Base-by-base conservation (phyloP, 2,797 vertebrate species). In the Ctenochaetus hawaiiensis region DNA sequence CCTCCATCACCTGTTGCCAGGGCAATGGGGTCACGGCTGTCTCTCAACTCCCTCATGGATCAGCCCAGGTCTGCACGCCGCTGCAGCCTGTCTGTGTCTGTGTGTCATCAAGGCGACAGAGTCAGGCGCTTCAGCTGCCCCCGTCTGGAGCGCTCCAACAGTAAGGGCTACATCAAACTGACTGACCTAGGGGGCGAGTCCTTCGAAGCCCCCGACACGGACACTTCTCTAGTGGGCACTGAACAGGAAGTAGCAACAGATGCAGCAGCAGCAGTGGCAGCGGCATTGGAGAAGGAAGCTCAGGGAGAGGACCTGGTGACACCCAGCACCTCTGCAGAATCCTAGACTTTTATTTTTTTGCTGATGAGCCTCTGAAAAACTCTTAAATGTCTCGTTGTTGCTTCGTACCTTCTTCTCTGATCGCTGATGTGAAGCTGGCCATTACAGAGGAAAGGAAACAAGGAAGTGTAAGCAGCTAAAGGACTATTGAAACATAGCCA, bases 141-240 rank as follows among this genome's bases (percentile, higher is more conserved):
- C 47, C 96, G 93, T 39, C 93, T 96, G 80, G 97, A 97, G 76
- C 96, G 95, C 70, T 95, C 93, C 49, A 96, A 96, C 95, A 97
- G 96, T 93, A 98, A 97, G 96, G 97, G 97, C 96, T 98, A 99
- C 94, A 95, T 95, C 82, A 97, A 96, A 62, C 94, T 98, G 87
- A 93, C 93, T 81, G 96, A 97, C 77, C 86, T 95, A 81, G 94
- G 95, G 41, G 96, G 96, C 66, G 96, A 98, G 87, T 98, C 97
- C 65, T 93, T 96, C 83, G 96, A 97, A 87, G 96, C 96, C 18
- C 86, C 96, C 18, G 94, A 95, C 85, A 90, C 92, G 37, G 91
- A 93, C 64, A 65, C 87, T 66, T 91, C 87, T 84, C 81, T 91
- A 86, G 86, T 71, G 82, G 92, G 91, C 84, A 82, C 86, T n/a